These are phyloP conservation scores for Ifrita kowaldi DNA, from an alignment of 2,113 vertebrate genomes.

Conservation along the genomic window DNA sequence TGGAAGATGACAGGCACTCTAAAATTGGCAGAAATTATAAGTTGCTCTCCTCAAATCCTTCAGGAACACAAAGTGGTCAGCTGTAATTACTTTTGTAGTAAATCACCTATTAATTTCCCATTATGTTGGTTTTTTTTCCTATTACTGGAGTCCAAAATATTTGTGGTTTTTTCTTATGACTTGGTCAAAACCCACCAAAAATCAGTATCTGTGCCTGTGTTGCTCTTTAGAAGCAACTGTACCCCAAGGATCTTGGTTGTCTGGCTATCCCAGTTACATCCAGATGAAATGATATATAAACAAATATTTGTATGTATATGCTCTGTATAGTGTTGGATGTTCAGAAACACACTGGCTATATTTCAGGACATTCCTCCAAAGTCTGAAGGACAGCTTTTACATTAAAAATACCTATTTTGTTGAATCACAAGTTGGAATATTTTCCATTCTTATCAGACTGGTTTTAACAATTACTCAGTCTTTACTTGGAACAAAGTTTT, in stretches of 20 bases:
- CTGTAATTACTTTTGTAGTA: background rate
- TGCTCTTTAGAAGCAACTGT: background rate
- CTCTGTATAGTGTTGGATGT: background rate
- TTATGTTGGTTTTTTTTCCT: background rate
- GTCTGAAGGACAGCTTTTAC: background rate
- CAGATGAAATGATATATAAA: background rate
- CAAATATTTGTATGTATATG: background rate
- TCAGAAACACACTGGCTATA: background rate
- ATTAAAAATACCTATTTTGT: background rate
- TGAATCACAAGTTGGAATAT: background rate
- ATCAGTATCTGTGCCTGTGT: background rate
- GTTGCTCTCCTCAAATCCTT: background rate
- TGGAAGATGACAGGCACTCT: background rate
- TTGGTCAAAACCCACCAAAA: background rate
- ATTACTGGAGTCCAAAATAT: background rate
- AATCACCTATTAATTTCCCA: background rate
- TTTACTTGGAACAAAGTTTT: background rate
- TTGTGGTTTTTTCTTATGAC: background rate
- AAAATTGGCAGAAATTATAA: background rate
- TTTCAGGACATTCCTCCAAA: background rate
- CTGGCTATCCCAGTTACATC: background rate
- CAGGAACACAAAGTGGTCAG: background rate
- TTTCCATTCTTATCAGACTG: background rate
- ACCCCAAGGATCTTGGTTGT: background rate
- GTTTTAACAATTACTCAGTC: background rate